A percentile compares a stretch with the other conserved stretches of the same genome.
These are phyloP conservation scores for Acanthisitta chloris DNA, from an alignment of 2,113 vertebrate species.

Conservation along the genomic window DNA sequence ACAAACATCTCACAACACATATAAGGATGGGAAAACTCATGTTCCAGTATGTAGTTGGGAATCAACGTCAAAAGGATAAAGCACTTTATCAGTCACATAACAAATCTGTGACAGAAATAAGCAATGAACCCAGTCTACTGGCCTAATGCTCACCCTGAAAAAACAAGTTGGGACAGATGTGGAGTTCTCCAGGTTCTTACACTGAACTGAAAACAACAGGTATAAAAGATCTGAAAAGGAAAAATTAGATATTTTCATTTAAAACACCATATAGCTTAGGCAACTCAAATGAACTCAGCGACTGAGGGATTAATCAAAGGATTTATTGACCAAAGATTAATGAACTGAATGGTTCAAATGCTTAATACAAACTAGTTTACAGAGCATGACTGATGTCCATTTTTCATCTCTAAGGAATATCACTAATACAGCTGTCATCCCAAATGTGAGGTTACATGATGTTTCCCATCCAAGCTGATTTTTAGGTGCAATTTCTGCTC, in stretches of 20 bases:
- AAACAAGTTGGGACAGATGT: neutral
- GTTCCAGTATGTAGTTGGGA: neutral
- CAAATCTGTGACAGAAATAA: neutral
- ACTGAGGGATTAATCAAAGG: neutral
- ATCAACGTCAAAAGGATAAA: neutral
- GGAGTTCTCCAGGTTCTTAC: neutral
- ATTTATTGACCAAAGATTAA: neutral
- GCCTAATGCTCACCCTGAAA: neutral
- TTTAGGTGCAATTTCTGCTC: neutral
- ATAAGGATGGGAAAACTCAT: accelerated
- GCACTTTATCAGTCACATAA: neutral
- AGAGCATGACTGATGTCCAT: neutral
- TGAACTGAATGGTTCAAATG: neutral
- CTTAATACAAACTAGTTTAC: neutral
- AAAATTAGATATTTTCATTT: neutral
- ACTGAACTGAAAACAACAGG: neutral
- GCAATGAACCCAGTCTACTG: neutral
- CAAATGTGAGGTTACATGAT: neutral
- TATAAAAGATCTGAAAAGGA: neutral
- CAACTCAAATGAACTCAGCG: neutral
- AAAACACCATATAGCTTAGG: neutral
- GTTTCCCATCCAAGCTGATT: neutral
- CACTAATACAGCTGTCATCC: neutral
- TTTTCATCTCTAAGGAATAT: neutral
- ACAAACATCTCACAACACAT: accelerated